Conservation (phyloP, 2,113 vertebrate genomes). For the Nothobranchius kuhntae region DNA sequence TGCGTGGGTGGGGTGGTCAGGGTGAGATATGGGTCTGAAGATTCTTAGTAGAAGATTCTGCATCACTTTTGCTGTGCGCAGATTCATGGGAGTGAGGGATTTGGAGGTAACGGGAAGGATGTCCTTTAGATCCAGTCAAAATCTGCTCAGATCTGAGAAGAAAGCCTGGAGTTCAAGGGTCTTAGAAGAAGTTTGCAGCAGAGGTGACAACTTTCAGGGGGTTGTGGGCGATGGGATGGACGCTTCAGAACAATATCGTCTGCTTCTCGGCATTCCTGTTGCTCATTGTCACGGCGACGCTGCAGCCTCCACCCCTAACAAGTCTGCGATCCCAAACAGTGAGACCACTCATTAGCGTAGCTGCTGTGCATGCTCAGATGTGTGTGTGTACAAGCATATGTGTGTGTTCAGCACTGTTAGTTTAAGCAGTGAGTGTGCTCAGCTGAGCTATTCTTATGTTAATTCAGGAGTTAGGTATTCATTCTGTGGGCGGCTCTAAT, state of each 20-base stretch:
- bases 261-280: slow-evolving; percentile 72
- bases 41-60: slow-evolving; percentile 11
- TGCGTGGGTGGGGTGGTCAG: slow-evolving; percentile 14
- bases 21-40: slow-evolving; percentile 31
- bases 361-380: slow-evolving; percentile 25
- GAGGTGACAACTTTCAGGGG: slow-evolving; percentile 30
- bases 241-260: slow-evolving; percentile 73
- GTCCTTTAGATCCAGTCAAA: not conserved
- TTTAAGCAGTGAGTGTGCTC: slow-evolving; percentile 72
- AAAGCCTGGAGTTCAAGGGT: too few relatives aligned
- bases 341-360: slow-evolving; percentile 75
- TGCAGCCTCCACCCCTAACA: slow-evolving; percentile 57
- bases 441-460: slow-evolving; percentile 78
- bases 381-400: slow-evolving; percentile 9
- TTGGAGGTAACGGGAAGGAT: not conserved
- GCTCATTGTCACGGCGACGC: slow-evolving; percentile 73
- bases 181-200: slow-evolving; percentile 8
- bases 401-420: slow-evolving; percentile 63
- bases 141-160: not conserved
- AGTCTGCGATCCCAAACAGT: slow-evolving; percentile 64
- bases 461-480: slow-evolving; percentile 72
- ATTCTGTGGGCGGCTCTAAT: slow-evolving; percentile 63
- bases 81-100: slow-evolving; percentile 21
- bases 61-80: not conserved
- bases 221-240: slow-evolving; percentile 61